Base-by-base conservation (phyloP, 2,888 invertebrate species). In the Marasmarcha lunaedactyla region DNA sequence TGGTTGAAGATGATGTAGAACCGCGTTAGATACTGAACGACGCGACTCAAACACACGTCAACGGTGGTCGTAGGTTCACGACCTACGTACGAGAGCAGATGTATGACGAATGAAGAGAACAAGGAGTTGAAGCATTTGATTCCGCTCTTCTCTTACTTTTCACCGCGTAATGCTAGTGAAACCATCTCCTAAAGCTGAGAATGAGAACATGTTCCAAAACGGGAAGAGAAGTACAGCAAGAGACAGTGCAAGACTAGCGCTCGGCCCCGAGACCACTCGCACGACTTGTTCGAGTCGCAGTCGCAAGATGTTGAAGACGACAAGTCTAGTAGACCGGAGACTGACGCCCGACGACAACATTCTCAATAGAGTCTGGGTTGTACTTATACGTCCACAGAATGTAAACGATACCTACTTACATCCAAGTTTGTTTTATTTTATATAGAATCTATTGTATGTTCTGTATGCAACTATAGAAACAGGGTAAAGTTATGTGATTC, bases 211-310 rank as follows among this genome's bases (percentile, higher is more conserved):
- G 9, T 30, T 14, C 34, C 42, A 3, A 43, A 48, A 5, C 41
- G 38, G 12, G 40, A 45, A 3, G 34, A 38, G 52, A 51, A 48
- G 36, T 39, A 26, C 36, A 7, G 4, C 20, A 55, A 55, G 40
- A 56, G 48, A 44, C 54, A 51, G 15, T 48, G 46, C 3, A 63
- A 58, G 40, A 35, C 33, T 2, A 33, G 48, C 1, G 56, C 57
- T 15, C 57, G 49, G 13, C 48, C 61, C 1, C 58, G 59, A 9
- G 70, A 65, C 34, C 57, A 56, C 43, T 81, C 79, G n/a, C 58
- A 68, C 42, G 79, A 83, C 47, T 41, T 83, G 12, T 81, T 83
- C 44, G 79, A 76, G 27, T 73, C 78, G 1, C 71, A 72, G 44
- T 71, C 76, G 13, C 73, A 71, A 40, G 74, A 76, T 5, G 46